Conservation (phyloP, 1,140 invertebrate species). For the Macrocentrus cingulum region DNA sequence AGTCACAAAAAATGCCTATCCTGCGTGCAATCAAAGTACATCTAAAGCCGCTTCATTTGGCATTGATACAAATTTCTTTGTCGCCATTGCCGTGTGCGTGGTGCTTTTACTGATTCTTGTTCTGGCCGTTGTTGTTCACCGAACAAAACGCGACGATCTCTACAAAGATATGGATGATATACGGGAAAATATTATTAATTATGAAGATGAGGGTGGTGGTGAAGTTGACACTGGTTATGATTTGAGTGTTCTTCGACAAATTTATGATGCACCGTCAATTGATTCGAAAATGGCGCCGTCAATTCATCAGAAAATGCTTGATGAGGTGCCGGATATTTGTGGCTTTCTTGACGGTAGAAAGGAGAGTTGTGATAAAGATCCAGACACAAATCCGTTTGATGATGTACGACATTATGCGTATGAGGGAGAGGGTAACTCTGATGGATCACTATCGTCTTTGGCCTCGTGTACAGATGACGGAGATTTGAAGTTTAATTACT, state of each 20-base stretch:
- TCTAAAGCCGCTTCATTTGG: conserved; percentile 76
- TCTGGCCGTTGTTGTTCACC: conserved; percentile 83
- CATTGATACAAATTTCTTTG: conserved; percentile 80
- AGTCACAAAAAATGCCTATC: conserved; percentile 67
- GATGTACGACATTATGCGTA: conserved; percentile 95
- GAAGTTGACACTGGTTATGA: conserved; percentile 95
- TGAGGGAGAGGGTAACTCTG: conserved; percentile 91
- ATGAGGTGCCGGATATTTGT: conserved; percentile 81
- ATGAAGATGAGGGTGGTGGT: conserved; percentile 95
- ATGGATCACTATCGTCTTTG: conserved; percentile 88
- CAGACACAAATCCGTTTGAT: conserved; percentile 87
- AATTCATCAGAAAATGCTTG: conserved; percentile 54
- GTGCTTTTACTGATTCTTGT: conserved; percentile 78
- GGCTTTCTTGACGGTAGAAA: conserved; percentile 89
- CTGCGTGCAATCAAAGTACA: conserved; percentile 69
- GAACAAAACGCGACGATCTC: conserved; percentile 79
- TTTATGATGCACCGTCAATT: conserved; percentile 65
- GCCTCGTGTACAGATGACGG: conserved; percentile 92
- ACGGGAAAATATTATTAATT: conserved; percentile 94
- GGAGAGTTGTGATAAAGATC: conserved; percentile 85
- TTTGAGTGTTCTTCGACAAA: conserved; percentile 79
- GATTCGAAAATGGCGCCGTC: conserved; percentile 53
- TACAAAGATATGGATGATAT: conserved; percentile 95
- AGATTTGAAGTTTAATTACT: conserved; percentile 94
- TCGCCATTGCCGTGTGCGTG: conserved; percentile 81